These are phyloP conservation scores for Ptychadena robeensis DNA, from an alignment of 2,797 vertebrate species.

Conservation along the genomic window DNA sequence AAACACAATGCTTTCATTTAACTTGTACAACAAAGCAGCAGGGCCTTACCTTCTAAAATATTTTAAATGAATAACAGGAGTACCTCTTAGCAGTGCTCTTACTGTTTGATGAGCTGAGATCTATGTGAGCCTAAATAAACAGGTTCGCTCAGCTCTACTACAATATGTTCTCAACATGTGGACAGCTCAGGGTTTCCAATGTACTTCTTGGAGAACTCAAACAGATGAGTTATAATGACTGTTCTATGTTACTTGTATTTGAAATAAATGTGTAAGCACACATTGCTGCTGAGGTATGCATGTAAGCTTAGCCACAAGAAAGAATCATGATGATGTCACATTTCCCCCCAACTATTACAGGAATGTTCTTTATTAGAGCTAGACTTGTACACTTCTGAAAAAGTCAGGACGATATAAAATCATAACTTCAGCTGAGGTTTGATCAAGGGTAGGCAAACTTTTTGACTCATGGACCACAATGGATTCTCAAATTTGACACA, in stretches of 20 bases:
- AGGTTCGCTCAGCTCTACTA: not conserved
- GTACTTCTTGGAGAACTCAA: not conserved
- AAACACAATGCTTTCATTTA: not conserved
- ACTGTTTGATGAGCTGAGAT: not conserved
- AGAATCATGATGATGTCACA: no score
- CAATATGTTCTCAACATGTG: not conserved
- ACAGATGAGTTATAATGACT: not conserved
- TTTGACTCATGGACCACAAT: no score
- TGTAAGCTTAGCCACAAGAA: no score
- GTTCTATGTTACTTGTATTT: not conserved
- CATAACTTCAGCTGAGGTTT: no score
- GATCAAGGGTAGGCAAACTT: no score
- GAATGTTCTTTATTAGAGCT: no score
- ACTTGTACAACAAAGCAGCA: not conserved
- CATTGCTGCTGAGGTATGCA: not conserved
- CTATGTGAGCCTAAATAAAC: slow-evolving; percentile 6
- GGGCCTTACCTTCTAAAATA: not conserved
- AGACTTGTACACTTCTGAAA: no score
- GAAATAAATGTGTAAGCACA: not conserved
- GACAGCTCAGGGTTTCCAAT: not conserved
- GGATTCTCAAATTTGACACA: no score
- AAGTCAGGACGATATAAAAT: no score
- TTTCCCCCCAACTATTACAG: no score
- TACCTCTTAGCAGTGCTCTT: not conserved
- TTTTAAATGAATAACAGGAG: not conserved